Conservation (phyloP, 2,113 vertebrate genomes). For the Microtus richardsoni region DNA sequence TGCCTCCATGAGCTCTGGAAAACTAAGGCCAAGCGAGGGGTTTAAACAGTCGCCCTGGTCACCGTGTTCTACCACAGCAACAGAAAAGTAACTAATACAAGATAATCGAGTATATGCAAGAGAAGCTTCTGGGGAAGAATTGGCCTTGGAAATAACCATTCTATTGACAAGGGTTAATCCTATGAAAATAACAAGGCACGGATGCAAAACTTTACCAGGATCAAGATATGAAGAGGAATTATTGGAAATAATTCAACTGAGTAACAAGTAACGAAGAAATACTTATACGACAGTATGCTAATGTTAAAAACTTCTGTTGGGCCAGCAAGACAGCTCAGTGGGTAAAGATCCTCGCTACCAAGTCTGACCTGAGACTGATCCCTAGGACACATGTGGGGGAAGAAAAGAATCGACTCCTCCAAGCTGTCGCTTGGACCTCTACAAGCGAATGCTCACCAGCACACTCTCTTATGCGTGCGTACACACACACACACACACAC, state of each 20-base stretch:
- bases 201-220: not conserved
- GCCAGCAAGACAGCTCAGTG: not conserved
- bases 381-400: not conserved
- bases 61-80: not conserved
- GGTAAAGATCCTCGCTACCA: not conserved
- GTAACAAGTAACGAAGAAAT: not conserved
- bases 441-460: not conserved
- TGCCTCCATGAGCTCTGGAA: not conserved
- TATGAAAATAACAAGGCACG: not conserved
- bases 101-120: not conserved
- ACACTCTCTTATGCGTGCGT: too few relatives aligned
- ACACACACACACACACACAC: not conserved
- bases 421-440: not conserved
- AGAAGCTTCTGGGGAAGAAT: not conserved
- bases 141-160: not conserved
- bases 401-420: not conserved
- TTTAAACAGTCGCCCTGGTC: not conserved
- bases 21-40: not conserved
- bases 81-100: not conserved
- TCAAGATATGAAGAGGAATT: not conserved
- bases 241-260: not conserved
- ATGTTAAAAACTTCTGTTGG: not conserved
- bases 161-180: not conserved
- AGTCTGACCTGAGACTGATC: not conserved
- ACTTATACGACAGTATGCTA: not conserved